Percentiles rank a stretch among this genome's conserved stretches.
These are phyloP conservation scores for Glomeris maerens DNA, from an alignment of 1,140 invertebrate genomes.

Conservation along the genomic window DNA sequence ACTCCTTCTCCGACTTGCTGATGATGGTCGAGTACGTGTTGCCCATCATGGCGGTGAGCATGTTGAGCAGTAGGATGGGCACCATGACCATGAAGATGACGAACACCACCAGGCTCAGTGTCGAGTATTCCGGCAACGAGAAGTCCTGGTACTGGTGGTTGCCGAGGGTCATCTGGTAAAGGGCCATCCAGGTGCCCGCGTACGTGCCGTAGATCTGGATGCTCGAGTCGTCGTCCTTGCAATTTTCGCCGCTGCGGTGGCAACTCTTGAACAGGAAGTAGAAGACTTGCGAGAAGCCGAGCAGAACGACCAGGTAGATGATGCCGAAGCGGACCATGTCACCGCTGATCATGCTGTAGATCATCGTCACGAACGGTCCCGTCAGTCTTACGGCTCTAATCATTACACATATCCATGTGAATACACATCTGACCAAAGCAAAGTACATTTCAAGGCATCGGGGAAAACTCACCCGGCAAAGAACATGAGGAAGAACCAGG, in stretches of 20 bases:
- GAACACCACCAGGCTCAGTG: conserved; percentile 84
- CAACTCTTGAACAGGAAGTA: conserved; percentile 85
- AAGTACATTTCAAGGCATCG: too few species aligned
- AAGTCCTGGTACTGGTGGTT: conserved; percentile 94
- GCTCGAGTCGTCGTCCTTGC: conserved; percentile 37
- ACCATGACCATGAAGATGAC: conserved; percentile 95
- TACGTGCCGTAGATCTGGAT: conserved; percentile 68
- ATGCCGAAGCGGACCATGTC: conserved; percentile 96
- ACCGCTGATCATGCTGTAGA: conserved; percentile 93
- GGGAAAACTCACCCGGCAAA: conserved; percentile 74
- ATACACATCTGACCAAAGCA: too few species aligned
- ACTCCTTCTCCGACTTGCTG: conserved; percentile 95
- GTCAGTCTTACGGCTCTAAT: conserved; percentile 77
- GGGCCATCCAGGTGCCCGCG: conserved; percentile 84
- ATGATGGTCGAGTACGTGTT: conserved; percentile 97
- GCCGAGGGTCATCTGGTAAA: conserved; percentile 94
- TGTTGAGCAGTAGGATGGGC: conserved; percentile 85
- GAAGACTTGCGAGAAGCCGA: conserved; percentile 89
- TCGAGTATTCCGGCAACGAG: conserved; percentile 72
- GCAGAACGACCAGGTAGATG: conserved; percentile 83
- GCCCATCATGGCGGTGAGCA: conserved; percentile 99
- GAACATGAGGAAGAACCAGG: conserved; percentile 96
- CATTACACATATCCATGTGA: conserved; percentile 16
- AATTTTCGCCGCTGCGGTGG: conserved; percentile 42
- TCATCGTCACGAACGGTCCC: conserved; percentile 96